A percentile compares a stretch with the other conserved stretches of the same genome.
Evolutionary conservation across 2,797 vertebrate genomes (phyloP).

Genomic region (Spinibarbus caldwelli): DNA sequence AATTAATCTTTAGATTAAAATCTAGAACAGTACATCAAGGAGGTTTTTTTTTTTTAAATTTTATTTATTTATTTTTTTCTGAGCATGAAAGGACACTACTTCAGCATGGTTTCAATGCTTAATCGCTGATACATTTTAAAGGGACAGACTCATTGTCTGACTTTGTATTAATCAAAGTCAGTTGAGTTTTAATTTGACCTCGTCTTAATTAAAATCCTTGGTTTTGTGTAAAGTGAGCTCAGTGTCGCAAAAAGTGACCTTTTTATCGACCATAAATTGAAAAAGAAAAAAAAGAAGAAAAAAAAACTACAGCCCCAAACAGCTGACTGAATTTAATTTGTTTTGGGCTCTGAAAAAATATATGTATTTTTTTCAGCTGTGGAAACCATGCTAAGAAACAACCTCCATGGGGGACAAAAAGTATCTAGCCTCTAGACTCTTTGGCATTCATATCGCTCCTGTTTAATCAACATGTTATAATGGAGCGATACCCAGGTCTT

Average conservation of each 20-base stretch:
- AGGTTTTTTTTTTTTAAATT: not conserved
- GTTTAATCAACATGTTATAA: slow-evolving; percentile 21
- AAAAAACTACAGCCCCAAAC: not conserved
- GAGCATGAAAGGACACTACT: not conserved
- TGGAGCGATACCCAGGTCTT: not conserved
- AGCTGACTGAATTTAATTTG: not conserved
- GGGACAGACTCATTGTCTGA: slow-evolving; percentile 27
- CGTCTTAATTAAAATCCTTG: slow-evolving; percentile 71
- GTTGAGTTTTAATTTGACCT: slow-evolving; percentile 70
- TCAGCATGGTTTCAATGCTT: slow-evolving; percentile 17
- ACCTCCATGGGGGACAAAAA: not conserved
- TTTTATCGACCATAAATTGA: not conserved
- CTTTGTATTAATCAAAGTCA: slow-evolving; percentile 61
- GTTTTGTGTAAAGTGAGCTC: slow-evolving; percentile 65
- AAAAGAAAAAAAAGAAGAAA: not conserved
- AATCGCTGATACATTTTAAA: slow-evolving; percentile 21
- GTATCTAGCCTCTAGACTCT: not conserved
- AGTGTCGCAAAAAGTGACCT: not conserved
- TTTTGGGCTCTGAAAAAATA: not conserved
- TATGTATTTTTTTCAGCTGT: not conserved
- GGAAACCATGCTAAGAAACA: not conserved
- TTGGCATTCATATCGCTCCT: not conserved
- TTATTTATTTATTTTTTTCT: too few species aligned
- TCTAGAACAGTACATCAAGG: not conserved
- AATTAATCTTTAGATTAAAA: slow-evolving; percentile 17